Evolutionary conservation across 2,113 vertebrate genomes (phyloP).

Genomic region (Myocastor coypus): DNA sequence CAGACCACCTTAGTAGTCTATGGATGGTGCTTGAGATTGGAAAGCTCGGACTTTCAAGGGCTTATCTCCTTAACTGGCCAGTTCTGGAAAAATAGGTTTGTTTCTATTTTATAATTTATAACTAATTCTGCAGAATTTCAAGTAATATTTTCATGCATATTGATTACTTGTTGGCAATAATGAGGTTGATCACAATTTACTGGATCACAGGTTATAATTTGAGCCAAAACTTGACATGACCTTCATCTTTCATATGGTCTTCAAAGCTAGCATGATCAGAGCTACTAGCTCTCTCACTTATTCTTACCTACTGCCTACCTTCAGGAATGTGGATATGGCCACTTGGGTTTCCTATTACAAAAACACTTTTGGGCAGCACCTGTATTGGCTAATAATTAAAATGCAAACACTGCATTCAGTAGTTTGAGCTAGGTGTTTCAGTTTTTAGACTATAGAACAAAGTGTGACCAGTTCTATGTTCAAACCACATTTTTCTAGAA

Average conservation of each 20-base stretch:
- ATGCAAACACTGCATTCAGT: slow-evolving; percentile 87
- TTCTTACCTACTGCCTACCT: slow-evolving; percentile 78
- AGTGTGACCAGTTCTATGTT: slow-evolving; percentile 74
- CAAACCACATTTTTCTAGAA: slow-evolving; percentile 77
- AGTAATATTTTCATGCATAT: slow-evolving; percentile 74
- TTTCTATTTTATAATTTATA: slow-evolving; percentile 87
- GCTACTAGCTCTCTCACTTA: slow-evolving; percentile 65
- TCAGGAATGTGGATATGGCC: slow-evolving; percentile 70
- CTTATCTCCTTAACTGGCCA: neutral
- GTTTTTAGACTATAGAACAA: slow-evolving; percentile 75
- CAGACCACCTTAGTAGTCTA: slow-evolving; percentile 70
- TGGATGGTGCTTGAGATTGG: slow-evolving; percentile 52
- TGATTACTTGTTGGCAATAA: slow-evolving; percentile 46
- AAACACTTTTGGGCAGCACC: slow-evolving; percentile 80
- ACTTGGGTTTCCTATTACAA: slow-evolving; percentile 74
- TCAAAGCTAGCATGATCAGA: slow-evolving; percentile 66
- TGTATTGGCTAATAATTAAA: slow-evolving; percentile 72
- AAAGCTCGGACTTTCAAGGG: neutral
- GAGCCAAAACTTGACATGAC: slow-evolving; percentile 56
- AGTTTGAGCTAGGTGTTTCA: slow-evolving; percentile 83
- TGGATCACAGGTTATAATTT: slow-evolving; percentile 70
- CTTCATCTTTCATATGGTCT: slow-evolving; percentile 33
- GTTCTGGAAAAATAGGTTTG: neutral
- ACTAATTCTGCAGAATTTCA: slow-evolving; percentile 88
- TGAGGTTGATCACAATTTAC: slow-evolving; percentile 76